phyloP scores from a whole-genome alignment of 2,797 vertebrate species.

The Manis crassicaudata region DNA sequence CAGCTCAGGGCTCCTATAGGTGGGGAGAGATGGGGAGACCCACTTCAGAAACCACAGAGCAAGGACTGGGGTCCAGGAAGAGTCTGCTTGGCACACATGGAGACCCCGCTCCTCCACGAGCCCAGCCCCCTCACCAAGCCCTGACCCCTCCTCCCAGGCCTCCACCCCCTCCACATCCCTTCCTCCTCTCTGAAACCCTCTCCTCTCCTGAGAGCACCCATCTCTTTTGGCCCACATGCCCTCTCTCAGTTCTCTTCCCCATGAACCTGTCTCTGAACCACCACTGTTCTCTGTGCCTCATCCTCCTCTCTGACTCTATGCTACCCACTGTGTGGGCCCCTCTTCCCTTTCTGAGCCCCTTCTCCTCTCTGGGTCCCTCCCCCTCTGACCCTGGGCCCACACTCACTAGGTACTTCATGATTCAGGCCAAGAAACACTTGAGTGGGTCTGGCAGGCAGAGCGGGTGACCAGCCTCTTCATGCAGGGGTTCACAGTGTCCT shows the following conservation, averaged over 20 bases:
- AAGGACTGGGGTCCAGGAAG: not conserved
- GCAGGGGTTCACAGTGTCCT: constrained; percentile 38
- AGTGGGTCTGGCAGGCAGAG: constrained; percentile 22
- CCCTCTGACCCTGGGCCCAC: not conserved
- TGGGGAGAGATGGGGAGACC: not conserved
- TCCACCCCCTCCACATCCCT: not conserved
- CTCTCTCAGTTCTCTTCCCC: not conserved
- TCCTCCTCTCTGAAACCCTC: not conserved
- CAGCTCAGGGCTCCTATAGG: not conserved
- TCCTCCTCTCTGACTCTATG: not conserved
- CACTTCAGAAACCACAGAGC: not conserved
- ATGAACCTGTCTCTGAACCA: not conserved
- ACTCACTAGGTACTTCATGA: constrained; percentile 46
- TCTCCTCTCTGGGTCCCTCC: not conserved
- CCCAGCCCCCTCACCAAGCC: not conserved
- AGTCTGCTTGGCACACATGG: not conserved
- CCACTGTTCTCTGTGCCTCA: not conserved
- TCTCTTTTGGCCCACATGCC: not conserved
- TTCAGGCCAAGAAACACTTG: constrained; percentile 23
- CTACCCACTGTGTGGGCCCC: not conserved
- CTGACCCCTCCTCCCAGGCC: not conserved
- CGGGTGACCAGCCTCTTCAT: rapidly evolving
- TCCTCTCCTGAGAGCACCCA: not conserved
- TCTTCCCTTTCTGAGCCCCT: not conserved
- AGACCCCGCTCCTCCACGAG: not conserved